phyloP scores from a whole-genome alignment of 2,113 vertebrate genomes.

The Elephas maximus region DNA sequence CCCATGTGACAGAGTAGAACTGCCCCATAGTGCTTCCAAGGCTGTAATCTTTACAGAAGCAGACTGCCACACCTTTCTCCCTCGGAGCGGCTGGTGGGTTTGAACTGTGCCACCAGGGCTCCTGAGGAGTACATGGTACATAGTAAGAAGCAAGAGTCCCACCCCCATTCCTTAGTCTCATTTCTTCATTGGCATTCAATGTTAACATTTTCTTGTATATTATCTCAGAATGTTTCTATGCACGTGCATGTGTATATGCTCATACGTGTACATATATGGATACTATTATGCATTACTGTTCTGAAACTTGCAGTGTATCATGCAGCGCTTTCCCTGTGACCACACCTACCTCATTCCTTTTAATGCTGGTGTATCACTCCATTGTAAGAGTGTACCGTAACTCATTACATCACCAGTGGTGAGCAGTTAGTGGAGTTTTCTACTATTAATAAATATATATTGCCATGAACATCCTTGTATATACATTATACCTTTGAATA shows the following conservation, averaged over 20 bases:
- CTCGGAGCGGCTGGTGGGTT: too few relatives aligned
- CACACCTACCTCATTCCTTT: background rate
- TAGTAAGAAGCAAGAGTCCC: background rate
- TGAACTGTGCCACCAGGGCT: too few relatives aligned
- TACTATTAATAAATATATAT: background rate
- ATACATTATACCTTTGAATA: background rate
- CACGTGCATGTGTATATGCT: rapidly evolving
- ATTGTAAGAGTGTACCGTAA: background rate
- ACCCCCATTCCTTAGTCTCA: background rate
- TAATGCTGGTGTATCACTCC: background rate
- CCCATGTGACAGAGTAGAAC: too few relatives aligned
- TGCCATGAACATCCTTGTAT: background rate
- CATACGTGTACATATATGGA: rapidly evolving
- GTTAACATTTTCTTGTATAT: background rate
- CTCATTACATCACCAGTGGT: background rate
- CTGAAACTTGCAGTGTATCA: background rate
- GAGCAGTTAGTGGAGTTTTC: background rate
- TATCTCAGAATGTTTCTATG: background rate
- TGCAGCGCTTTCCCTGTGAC: background rate
- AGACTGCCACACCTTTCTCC: too few relatives aligned
- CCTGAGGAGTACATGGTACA: too few relatives aligned
- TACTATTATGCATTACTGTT: background rate
- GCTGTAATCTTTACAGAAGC: too few relatives aligned
- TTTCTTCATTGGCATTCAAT: background rate
- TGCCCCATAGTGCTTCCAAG: too few relatives aligned